Percentiles rank a stretch among this genome's conserved stretches.
Conservation (phyloP, 30 jellyfish, hydroid and myxozoan species). For the Rhopilema esculentum region DNA sequence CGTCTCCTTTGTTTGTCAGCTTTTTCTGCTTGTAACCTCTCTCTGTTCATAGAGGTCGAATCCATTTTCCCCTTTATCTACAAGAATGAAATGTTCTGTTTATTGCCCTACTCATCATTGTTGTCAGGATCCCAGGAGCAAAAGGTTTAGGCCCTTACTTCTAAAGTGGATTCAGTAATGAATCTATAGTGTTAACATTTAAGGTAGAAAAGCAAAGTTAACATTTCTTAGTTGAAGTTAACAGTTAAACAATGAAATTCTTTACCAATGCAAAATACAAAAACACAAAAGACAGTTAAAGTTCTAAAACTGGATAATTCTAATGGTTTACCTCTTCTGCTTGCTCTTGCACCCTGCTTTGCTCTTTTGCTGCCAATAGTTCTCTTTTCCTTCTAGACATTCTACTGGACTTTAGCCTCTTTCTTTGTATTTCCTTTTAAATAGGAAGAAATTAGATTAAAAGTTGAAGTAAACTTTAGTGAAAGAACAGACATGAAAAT, state of each 20-base stretch:
- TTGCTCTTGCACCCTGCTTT: conserved; percentile 54
- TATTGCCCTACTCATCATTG: too few species aligned
- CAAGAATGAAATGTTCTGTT: not conserved
- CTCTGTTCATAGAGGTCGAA: conserved; percentile 33
- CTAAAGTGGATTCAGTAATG: too few species aligned
- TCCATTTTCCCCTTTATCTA: conserved; percentile 60
- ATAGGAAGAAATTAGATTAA: not conserved
- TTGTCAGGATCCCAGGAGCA: too few species aligned
- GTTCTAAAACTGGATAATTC: not conserved
- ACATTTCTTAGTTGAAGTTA: too few species aligned
- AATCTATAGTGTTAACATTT: too few species aligned
- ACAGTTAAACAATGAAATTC: too few species aligned
- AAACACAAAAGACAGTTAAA: not conserved
- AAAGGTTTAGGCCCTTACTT: too few species aligned
- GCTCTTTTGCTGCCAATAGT: conserved; percentile 61
- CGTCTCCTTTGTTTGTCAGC: conserved; percentile 62
- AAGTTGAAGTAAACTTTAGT: not conserved
- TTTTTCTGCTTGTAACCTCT: conserved; percentile 56
- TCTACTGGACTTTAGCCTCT: conserved; percentile 65
- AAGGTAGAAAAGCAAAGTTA: too few species aligned
- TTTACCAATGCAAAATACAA: too few species aligned
- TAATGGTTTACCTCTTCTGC: conserved; percentile 39
- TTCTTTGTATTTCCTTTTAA: conserved; percentile 61
- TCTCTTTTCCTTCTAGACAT: conserved; percentile 76
- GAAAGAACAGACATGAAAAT: not conserved